phyloP scores from a whole-genome alignment of 2,797 vertebrate species.

The Paratrypauchen microcephalus region DNA sequence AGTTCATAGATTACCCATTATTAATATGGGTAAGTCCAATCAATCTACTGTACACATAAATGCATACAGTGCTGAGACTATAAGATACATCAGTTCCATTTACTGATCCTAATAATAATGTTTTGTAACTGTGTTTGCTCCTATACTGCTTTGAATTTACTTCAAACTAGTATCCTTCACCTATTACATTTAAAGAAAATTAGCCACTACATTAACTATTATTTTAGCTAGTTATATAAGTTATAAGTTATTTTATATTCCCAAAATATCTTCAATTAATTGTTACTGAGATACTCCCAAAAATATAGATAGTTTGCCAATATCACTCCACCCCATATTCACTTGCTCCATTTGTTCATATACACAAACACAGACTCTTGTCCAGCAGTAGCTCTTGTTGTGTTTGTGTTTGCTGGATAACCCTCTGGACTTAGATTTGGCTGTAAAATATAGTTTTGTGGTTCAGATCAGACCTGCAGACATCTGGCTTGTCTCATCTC shows the following conservation, averaged over 20 bases:
- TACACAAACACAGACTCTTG: background rate
- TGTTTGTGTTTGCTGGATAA: background rate
- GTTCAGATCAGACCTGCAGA: constrained; percentile 54
- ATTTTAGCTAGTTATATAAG: too few species aligned
- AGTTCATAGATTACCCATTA: background rate
- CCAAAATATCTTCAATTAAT: too few species aligned
- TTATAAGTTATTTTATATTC: too few species aligned
- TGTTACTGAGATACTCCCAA: too few species aligned
- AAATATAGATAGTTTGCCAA: too few species aligned
- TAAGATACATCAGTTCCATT: background rate
- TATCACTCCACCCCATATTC: background rate
- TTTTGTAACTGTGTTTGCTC: background rate
- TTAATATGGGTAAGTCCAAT: background rate
- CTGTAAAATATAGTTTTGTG: constrained; percentile 66
- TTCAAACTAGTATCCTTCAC: too few species aligned
- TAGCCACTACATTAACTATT: too few species aligned
- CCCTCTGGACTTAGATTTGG: constrained; percentile 43
- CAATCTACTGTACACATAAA: too few species aligned
- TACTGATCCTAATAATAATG: background rate
- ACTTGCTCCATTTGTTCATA: background rate
- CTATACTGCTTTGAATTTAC: too few species aligned
- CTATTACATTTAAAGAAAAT: too few species aligned
- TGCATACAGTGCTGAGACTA: too few species aligned
- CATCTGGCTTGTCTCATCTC: constrained; percentile 64
- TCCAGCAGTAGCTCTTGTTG: constrained; percentile 1